These are phyloP conservation scores for Heliconius hortense DNA, from an alignment of 2,888 invertebrate genomes.

Conservation along the genomic window DNA sequence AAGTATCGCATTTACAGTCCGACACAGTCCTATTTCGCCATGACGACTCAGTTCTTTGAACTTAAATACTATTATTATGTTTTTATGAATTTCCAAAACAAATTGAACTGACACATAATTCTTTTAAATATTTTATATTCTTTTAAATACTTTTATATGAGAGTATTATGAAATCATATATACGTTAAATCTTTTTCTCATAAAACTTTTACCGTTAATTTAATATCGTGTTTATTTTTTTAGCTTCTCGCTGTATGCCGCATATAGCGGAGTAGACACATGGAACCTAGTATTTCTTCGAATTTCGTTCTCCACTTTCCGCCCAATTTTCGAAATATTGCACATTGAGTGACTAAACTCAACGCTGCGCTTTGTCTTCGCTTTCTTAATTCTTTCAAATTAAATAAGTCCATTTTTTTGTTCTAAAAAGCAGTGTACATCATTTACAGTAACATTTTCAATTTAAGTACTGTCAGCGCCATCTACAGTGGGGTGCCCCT, in stretches of 20 bases:
- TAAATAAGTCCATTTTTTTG: too few relatives aligned
- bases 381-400: too few relatives aligned
- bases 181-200: background rate
- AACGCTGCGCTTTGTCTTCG: too few relatives aligned
- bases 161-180: background rate
- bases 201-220: background rate
- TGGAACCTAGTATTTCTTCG: too few relatives aligned
- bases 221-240: background rate
- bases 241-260: too few relatives aligned
- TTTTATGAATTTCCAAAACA: background rate
- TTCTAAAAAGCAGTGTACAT: background rate
- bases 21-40: too few relatives aligned
- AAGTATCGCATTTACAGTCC: too few relatives aligned
- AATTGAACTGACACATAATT: background rate
- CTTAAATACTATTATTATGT: background rate
- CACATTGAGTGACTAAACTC: too few relatives aligned
- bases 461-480: slow-evolving; percentile 4
- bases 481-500: slow-evolving; percentile 45
- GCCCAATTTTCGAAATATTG: too few relatives aligned
- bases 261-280: too few relatives aligned
- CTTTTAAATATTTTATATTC: background rate
- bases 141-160: background rate
- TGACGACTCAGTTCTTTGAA: background rate
- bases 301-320: too few relatives aligned
- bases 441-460: background rate